phyloP scores from a whole-genome alignment of 2,888 invertebrate genomes.

The Hofmannophila pseudospretella region DNA sequence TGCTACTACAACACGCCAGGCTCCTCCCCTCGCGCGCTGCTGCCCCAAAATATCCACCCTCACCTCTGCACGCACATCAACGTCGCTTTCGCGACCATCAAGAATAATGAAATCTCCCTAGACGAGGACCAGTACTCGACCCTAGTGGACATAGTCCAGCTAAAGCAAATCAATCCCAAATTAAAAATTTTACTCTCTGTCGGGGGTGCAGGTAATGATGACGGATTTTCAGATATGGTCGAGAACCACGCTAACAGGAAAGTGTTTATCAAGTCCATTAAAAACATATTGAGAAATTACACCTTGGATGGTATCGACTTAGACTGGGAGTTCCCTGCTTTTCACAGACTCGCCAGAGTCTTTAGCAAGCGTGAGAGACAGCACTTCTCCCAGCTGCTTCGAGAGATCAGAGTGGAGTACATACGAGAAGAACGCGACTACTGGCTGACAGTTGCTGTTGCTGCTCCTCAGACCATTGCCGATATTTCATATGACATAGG shows the following conservation, averaged over 20 bases:
- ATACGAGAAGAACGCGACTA: constrained; percentile 76
- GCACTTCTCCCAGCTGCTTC: constrained; percentile 85
- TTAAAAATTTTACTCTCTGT: constrained; percentile 88
- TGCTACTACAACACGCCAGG: constrained; percentile 82
- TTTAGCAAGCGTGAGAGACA: constrained; percentile 74
- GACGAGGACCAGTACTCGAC: constrained; percentile 50
- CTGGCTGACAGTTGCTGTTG: constrained; percentile 86
- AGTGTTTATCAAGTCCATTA: constrained; percentile 76
- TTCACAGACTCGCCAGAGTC: constrained; percentile 34
- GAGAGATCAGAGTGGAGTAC: constrained; percentile 84
- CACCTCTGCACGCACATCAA: constrained; percentile 90
- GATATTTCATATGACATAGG: constrained; percentile 87
- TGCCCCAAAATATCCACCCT: constrained; percentile 80
- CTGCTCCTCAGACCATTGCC: constrained; percentile 86
- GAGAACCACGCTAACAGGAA: constrained; percentile 83
- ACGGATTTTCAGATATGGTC: constrained; percentile 86
- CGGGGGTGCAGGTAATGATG: constrained; percentile 79
- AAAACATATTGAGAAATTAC: constrained; percentile 68
- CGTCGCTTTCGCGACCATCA: constrained; percentile 83
- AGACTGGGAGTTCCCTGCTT: constrained; percentile 93
- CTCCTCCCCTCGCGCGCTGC: constrained; percentile 43
- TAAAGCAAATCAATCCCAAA: constrained; percentile 79
- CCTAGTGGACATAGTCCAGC: constrained; percentile 56
- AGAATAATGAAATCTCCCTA: constrained; percentile 78
- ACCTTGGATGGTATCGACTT: constrained; percentile 85